phyloP scores from a whole-genome alignment of 2,797 vertebrate species.

The Etheostoma nigrum region DNA sequence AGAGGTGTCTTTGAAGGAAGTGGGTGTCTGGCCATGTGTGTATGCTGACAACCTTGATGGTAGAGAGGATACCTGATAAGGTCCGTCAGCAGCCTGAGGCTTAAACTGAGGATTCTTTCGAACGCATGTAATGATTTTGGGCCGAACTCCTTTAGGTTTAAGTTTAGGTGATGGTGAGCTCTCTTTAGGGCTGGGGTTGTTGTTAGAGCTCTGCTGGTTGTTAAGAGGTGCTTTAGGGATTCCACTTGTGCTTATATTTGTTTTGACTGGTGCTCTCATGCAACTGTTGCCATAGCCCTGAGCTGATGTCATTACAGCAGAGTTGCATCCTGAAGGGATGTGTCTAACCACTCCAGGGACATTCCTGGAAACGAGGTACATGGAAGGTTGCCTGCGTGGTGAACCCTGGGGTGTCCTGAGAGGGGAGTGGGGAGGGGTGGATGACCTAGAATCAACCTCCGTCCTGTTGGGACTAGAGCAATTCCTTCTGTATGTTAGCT shows the following conservation, averaged over 20 bases:
- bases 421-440: constrained; percentile 81
- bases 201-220: constrained; percentile 84
- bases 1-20: constrained; percentile 56
- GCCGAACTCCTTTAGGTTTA: constrained; percentile 95
- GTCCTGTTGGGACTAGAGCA: constrained; percentile 81
- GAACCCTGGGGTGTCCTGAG: constrained; percentile 79
- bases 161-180: constrained; percentile 85
- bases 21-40: constrained; percentile 69
- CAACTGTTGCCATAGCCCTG: constrained; percentile 85
- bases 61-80: constrained; percentile 87
- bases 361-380: constrained; percentile 80
- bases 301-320: constrained; percentile 62
- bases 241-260: constrained; percentile 85
- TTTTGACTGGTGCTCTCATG: constrained; percentile 91
- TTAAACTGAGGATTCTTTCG: constrained; percentile 92
- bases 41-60: constrained; percentile 85
- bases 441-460: constrained; percentile 71
- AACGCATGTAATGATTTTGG: constrained; percentile 99
- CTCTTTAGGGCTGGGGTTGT: constrained; percentile 74
- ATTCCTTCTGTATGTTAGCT: constrained; percentile 80
- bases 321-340: constrained; percentile 73
- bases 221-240: constrained; percentile 90
- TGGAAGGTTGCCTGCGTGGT: constrained; percentile 77
- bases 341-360: constrained; percentile 71
- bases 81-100: constrained; percentile 85